Conservation (phyloP, 2,797 vertebrate genomes). For the Melanotaenia pygmaea region DNA sequence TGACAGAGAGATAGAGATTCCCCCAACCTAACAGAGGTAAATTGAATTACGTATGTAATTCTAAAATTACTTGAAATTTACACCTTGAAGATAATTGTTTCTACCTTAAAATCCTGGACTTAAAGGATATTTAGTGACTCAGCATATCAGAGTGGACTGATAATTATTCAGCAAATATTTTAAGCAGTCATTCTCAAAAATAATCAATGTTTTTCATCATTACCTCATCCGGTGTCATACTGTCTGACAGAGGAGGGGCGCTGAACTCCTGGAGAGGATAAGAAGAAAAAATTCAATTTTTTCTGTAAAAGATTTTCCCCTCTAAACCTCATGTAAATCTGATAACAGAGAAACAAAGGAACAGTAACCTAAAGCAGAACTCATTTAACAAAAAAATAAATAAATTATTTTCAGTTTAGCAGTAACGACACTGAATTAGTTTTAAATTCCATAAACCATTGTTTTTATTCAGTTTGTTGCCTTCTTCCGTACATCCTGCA, state of each 20-base stretch:
- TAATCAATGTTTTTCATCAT: neutral
- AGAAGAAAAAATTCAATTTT: neutral
- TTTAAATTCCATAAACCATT: neutral
- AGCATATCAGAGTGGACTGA: neutral
- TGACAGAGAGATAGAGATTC: too few species aligned
- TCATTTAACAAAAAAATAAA: neutral
- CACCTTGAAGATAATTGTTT: neutral
- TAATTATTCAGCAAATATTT: constrained; percentile 6
- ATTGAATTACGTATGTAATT: neutral
- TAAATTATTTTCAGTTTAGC: too few species aligned
- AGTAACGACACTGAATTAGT: too few species aligned
- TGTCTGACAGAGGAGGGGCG: constrained; percentile 79
- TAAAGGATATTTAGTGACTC: constrained; percentile 1
- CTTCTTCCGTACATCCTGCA: neutral
- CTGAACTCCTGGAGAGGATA: constrained; percentile 74
- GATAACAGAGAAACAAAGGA: neutral
- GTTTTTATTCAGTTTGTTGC: neutral
- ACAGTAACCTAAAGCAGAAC: neutral
- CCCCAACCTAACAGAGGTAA: too few species aligned
- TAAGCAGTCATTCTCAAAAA: constrained; percentile 10
- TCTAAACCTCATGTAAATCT: constrained; percentile 8
- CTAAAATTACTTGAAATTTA: neutral
- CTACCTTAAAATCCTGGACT: neutral
- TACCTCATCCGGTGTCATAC: constrained; percentile 83
- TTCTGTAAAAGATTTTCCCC: neutral